A percentile compares a stretch with the other conserved stretches of the same genome.
These are phyloP conservation scores for Cheilosia vernalis DNA, from an alignment of 2,888 invertebrate species.

Conservation along the genomic window DNA sequence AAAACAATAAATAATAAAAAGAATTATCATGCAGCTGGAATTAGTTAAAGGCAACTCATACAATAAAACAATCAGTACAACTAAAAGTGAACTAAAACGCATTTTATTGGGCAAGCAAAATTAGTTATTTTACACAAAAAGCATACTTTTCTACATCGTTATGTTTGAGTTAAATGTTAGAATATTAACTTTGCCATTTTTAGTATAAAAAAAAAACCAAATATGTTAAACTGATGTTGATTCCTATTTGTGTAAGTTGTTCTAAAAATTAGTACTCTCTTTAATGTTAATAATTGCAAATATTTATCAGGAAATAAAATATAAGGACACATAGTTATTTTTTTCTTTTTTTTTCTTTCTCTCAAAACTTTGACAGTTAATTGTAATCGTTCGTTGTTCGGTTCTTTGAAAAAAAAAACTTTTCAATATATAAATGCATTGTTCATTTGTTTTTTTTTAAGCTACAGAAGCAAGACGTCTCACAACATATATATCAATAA, in stretches of 20 bases:
- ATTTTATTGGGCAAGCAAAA: slow-evolving; percentile 69
- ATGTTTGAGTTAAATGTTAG: slow-evolving; percentile 48
- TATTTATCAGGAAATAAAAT: slow-evolving; percentile 74
- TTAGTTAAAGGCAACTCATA: slow-evolving; percentile 56
- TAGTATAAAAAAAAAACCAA: slow-evolving; percentile 26
- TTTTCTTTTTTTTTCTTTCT: slow-evolving; percentile 63
- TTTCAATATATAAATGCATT: slow-evolving; percentile 65
- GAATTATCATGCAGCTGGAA: slow-evolving; percentile 60
- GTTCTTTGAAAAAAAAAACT: slow-evolving; percentile 12
- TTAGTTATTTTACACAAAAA: slow-evolving; percentile 50
- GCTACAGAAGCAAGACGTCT: slow-evolving; percentile 76
- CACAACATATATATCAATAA: slow-evolving; percentile 76
- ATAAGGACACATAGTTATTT: slow-evolving; percentile 73
- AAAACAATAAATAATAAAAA: slow-evolving; percentile 5
- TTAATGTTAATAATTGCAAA: slow-evolving; percentile 58
- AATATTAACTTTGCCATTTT: slow-evolving; percentile 25
- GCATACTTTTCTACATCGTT: slow-evolving; percentile 52
- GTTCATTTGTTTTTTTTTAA: slow-evolving; percentile 33
- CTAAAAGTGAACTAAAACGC: slow-evolving; percentile 60
- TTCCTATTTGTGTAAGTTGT: slow-evolving; percentile 13
- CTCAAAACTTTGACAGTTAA: slow-evolving; percentile 69
- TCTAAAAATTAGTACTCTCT: slow-evolving; percentile 55
- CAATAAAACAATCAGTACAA: slow-evolving; percentile 65
- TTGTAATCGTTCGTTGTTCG: slow-evolving; percentile 21
- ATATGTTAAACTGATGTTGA: slow-evolving; percentile 25